These are phyloP conservation scores for Arge pagana DNA, from an alignment of 2,888 invertebrate species.

Conservation along the genomic window DNA sequence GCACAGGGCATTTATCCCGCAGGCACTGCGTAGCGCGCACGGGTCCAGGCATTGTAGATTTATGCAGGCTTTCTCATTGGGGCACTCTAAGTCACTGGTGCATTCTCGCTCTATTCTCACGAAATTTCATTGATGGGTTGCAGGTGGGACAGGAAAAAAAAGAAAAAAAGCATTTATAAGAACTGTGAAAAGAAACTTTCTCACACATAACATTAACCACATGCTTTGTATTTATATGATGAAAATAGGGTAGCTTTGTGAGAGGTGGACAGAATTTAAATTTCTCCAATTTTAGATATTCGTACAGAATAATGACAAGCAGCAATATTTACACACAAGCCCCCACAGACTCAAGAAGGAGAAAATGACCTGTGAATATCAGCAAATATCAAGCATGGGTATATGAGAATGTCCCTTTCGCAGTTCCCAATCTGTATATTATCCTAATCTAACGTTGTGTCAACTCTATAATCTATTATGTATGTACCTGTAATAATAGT, in stretches of 20 bases:
- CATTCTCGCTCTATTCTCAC: conserved; percentile 76
- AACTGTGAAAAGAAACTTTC: conserved; percentile 89
- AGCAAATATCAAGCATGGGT: conserved; percentile 54
- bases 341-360: conserved; percentile 57
- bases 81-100: conserved; percentile 88
- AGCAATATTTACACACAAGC: conserved; percentile 66
- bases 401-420: conserved; percentile 78
- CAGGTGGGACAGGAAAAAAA: conserved; percentile 57
- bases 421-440: conserved; percentile 76
- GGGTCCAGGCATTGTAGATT: conserved; percentile 90
- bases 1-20: conserved; percentile 88
- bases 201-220: conserved; percentile 67
- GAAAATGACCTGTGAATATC: conserved; percentile 50
- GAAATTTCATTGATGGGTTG: conserved; percentile 26
- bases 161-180: conserved; percentile 77
- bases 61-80: conserved; percentile 89
- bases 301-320: conserved; percentile 55
- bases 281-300: conserved; percentile 29
- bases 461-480: conserved; percentile 33
- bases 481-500: too few species aligned
- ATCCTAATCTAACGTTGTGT: conserved; percentile 30
- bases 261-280: conserved; percentile 39
- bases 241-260: conserved; percentile 38
- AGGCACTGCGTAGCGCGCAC: conserved; percentile 84
- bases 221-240: conserved; percentile 61